Conservation (phyloP, 1,140 invertebrate genomes). For the Macrostomum lignano region DNA sequence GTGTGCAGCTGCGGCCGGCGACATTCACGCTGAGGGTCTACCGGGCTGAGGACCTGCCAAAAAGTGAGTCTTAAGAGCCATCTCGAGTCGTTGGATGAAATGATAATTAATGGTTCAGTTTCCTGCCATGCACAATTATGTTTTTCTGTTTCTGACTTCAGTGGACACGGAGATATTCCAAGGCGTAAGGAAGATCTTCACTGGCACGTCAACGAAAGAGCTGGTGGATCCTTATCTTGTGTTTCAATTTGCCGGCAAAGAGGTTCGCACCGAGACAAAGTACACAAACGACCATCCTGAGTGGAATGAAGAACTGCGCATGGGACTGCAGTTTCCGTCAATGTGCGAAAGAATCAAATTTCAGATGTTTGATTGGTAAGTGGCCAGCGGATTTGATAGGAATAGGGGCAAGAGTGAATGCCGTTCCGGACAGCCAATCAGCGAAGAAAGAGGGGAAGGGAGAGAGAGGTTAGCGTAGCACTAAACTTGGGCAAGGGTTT, state of each 20-base stretch:
- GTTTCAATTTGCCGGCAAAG: conserved; percentile 28
- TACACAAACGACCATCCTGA: conserved; percentile 27
- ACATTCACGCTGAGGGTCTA: conserved; percentile 24
- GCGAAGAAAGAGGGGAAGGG: too few relatives aligned
- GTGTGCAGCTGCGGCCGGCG: conserved; percentile 25
- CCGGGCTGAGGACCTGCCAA: conserved; percentile 27
- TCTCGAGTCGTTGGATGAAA: too few relatives aligned
- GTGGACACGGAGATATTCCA: conserved; percentile 29
- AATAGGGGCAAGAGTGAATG: too few relatives aligned
- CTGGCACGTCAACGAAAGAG: conserved; percentile 24
- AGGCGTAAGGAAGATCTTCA: conserved; percentile 27
- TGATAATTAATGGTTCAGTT: too few relatives aligned
- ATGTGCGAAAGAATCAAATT: conserved; percentile 29
- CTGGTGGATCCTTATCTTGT: conserved; percentile 29
- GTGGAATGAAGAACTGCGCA: conserved; percentile 24
- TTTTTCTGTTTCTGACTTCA: conserved; percentile 10
- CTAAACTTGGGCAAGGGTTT: too few relatives aligned
- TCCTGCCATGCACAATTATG: too few relatives aligned
- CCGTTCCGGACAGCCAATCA: too few relatives aligned
- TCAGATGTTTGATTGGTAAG: conserved; percentile 28
- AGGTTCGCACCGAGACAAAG: conserved; percentile 28
- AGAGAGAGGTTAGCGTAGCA: too few relatives aligned
- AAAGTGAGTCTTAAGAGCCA: conserved; percentile 23
- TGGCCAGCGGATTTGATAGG: too few relatives aligned
- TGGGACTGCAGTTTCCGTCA: conserved; percentile 30